Conservation (phyloP, 2,797 vertebrate genomes). For the Diplodus sargus region DNA sequence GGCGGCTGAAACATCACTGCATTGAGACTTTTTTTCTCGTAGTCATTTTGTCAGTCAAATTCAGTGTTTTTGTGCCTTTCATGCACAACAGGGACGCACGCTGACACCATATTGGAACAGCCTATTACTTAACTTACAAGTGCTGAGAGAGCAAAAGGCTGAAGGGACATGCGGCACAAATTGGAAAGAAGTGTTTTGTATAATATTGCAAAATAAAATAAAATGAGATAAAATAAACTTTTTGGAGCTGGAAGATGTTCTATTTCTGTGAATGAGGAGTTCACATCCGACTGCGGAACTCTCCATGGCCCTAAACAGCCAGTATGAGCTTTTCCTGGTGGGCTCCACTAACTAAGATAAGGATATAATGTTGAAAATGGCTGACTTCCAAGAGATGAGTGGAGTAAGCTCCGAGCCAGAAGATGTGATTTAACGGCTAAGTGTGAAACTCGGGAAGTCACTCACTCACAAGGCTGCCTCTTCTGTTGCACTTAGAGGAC, state of each 20-base stretch:
- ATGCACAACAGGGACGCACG: constrained; percentile 19
- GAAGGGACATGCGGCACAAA: constrained; percentile 31
- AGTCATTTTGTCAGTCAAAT: constrained; percentile 47
- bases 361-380: constrained; percentile 72
- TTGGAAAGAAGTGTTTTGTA: constrained; percentile 15
- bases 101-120: constrained; percentile 41
- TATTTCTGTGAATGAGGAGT: constrained; percentile 26
- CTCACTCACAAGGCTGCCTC: constrained; percentile 57
- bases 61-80: constrained; percentile 25
- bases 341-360: constrained; percentile 72
- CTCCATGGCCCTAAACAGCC: constrained; percentile 55
- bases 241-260: constrained; percentile 30
- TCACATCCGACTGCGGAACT: constrained; percentile 40
- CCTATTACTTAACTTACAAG: constrained; percentile 38
- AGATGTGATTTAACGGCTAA: constrained; percentile 74
- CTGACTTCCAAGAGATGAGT: constrained; percentile 70
- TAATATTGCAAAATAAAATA: constrained; percentile 24
- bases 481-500: constrained; percentile 47
- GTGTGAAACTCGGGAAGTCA: constrained; percentile 72
- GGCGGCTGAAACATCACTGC: constrained; percentile 14
- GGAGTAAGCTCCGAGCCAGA: constrained; percentile 69
- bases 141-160: constrained; percentile 45
- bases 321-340: constrained; percentile 58
- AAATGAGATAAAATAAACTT: constrained; percentile 33
- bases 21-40: background rate